Percentiles rank a stretch among this genome's conserved stretches.
phyloP scores from a whole-genome alignment of 2,113 vertebrate species.

The Ageneiosus marmoratus region DNA sequence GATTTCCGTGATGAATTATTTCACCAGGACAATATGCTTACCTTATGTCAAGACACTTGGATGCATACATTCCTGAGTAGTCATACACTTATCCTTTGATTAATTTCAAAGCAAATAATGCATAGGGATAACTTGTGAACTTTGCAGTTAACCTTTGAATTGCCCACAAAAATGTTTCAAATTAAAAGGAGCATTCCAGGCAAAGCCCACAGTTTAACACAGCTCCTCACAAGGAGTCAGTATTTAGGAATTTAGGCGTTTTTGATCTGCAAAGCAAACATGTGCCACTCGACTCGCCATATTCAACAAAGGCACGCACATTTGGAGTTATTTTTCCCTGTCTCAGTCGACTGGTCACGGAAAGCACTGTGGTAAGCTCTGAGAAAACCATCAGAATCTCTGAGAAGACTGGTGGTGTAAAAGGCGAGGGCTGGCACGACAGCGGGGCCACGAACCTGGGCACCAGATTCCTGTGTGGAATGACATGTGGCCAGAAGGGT shows the following conservation, averaged over 20 bases:
- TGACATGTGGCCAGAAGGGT: background rate
- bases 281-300: slow-evolving; percentile 9
- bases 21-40: background rate
- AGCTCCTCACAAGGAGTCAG: slow-evolving; percentile 3
- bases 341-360: slow-evolving; percentile 21
- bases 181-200: slow-evolving; percentile 18
- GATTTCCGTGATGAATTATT: background rate
- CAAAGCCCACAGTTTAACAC: slow-evolving; percentile 11
- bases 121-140: background rate
- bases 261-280: slow-evolving; percentile 31
- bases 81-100: background rate
- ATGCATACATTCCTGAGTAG: background rate
- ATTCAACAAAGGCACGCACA: slow-evolving; percentile 28
- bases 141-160: slow-evolving; percentile 10
- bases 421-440: background rate
- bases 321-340: slow-evolving; percentile 25
- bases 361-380: slow-evolving; percentile 32
- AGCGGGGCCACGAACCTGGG: slow-evolving; percentile 13
- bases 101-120: background rate
- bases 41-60: background rate
- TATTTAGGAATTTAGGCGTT: slow-evolving; percentile 1
- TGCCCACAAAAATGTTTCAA: slow-evolving; percentile 16
- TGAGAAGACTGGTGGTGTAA: background rate
- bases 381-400: slow-evolving; percentile 48
- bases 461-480: slow-evolving; percentile 1